Evolutionary conservation across 2,888 invertebrate genomes (phyloP).

Genomic region (Homarus gammarus): DNA sequence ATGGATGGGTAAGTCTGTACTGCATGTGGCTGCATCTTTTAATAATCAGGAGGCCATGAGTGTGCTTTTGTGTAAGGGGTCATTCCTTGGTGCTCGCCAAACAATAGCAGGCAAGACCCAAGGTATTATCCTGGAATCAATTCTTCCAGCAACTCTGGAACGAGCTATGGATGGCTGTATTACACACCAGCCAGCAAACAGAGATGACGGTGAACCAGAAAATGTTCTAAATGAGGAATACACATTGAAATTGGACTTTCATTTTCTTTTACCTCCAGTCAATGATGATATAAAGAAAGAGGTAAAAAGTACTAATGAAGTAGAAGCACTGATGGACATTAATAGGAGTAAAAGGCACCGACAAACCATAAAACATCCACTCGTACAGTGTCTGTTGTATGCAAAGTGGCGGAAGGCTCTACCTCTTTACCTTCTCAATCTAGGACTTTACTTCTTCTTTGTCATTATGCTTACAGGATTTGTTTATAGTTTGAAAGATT

Average conservation of each 20-base stretch:
- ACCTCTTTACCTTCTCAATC: conserved; percentile 62
- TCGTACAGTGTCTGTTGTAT: conserved; percentile 69
- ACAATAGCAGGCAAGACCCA: conserved; percentile 23
- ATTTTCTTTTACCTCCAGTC: conserved; percentile 66
- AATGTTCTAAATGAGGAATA: conserved; percentile 55
- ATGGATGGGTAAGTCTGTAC: conserved; percentile 14
- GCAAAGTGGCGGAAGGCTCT: conserved; percentile 74
- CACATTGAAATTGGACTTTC: conserved; percentile 66
- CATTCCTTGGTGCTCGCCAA: conserved; percentile 64
- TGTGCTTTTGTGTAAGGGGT: conserved; percentile 58
- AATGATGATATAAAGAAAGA: neutral
- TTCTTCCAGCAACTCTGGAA: conserved; percentile 58
- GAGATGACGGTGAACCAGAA: conserved; percentile 27
- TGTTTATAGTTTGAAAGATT: conserved; percentile 66
- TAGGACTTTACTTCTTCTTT: conserved; percentile 64
- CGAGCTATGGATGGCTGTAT: conserved; percentile 74
- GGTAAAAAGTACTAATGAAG: conserved; percentile 42
- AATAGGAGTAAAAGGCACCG: conserved; percentile 61
- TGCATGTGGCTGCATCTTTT: conserved; percentile 67
- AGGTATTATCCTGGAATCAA: conserved; percentile 42
- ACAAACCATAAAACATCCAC: conserved; percentile 67
- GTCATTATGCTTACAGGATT: conserved; percentile 71
- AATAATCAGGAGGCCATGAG: conserved; percentile 73
- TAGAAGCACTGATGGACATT: conserved; percentile 66
- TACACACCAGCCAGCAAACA: conserved; percentile 3